Evolutionary conservation across 2,797 vertebrate species (phyloP), one percentile per base, ranked within the genome.

Genomic region (Gallirallus australis): DNA sequence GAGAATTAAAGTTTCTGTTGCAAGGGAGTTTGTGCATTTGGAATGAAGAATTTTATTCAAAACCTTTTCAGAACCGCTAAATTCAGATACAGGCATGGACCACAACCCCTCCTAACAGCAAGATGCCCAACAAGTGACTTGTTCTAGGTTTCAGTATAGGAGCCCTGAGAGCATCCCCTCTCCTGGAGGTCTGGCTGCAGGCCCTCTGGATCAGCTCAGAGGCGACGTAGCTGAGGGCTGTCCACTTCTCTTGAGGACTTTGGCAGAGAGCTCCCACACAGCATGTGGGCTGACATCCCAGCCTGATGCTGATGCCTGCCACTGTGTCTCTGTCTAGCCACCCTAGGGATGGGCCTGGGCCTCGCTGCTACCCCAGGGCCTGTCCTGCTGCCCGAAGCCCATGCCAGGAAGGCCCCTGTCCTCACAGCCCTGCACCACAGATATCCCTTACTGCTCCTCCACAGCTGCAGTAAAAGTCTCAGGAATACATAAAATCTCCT

Each of bases 351-450:
- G 50, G 31, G 13, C 12, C 37, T 40, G 17, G 19, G 8, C 25
- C 3, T 0, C 15, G 9, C n/a, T 57, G 57, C 5, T 23, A 18
- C 2, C 5, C 3, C 48, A 35, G 31, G 18, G 1, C 1, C 33
- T 42, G 9, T 11, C 39, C 57, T 63, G 5, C 10, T 64, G 2
- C 4, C 39, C 8, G 1, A 1, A 6, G 5, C 25, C 24, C 15
- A 35, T 9, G 2, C 16, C 15, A 7, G 5, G 12, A 12, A 66
- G 39, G 65, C 1, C 16, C 8, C 18, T 37, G 16, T 9, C 12
- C 11, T 12, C 25, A 25, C 11, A 4, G 9, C 4, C 42, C 8
- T 16, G 16, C 4, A 5, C 37, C 52, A 63, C 33, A 75, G 31
- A n/a, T 2, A 4, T 8, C 25, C 39, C 11, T 80, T 64, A 48